Base-by-base conservation (phyloP, 2,113 vertebrate species). In the human region DNA sequence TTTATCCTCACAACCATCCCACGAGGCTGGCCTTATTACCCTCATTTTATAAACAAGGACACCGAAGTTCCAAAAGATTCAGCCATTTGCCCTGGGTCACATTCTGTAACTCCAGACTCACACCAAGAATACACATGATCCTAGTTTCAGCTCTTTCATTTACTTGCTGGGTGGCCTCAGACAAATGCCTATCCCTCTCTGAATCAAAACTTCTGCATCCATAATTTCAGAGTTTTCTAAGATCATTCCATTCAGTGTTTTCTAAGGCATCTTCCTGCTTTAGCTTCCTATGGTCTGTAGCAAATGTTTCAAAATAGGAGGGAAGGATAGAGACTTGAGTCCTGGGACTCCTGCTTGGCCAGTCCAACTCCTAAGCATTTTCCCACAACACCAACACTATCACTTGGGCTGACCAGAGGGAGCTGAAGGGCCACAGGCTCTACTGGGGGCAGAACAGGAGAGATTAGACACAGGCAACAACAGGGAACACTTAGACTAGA, bases 91-190 rank as follows among this genome's bases (percentile, higher is more conserved):
- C 80, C 79, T 45, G 32, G 25, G n/a, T 84, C 45, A 70, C 66
- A 61, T 45, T 90, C 73, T 92, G 59, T 48, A 76, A 93, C n/a
- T 91, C 59, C 35, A 89, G 30, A 48, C 10, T 40, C 78, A 92
- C 50, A 40, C 6, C 88, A 91, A 23, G 35, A 81, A 52, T 30
- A 64, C 30, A 88, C 27, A 80, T 20, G 43, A 57, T 32, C n/a
- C 75, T 40, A 45, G 8, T 73, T 35, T 82, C 61, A 14, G 13
- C 23, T 43, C 32, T 78, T 79, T 55, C 20, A 12, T 14, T 25
- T 16, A 23, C 23, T 57, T 73, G 22, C 78, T 91, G 59, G 81
- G 82, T 82, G 61, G 52, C 43, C 55, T 94, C n/a, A 66, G 20
- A 32, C 23, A 95, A 75, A 18, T 9, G 23, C 27, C 73, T 76